phyloP scores from a whole-genome alignment of 2,888 invertebrate genomes.

The Arge pagana region DNA sequence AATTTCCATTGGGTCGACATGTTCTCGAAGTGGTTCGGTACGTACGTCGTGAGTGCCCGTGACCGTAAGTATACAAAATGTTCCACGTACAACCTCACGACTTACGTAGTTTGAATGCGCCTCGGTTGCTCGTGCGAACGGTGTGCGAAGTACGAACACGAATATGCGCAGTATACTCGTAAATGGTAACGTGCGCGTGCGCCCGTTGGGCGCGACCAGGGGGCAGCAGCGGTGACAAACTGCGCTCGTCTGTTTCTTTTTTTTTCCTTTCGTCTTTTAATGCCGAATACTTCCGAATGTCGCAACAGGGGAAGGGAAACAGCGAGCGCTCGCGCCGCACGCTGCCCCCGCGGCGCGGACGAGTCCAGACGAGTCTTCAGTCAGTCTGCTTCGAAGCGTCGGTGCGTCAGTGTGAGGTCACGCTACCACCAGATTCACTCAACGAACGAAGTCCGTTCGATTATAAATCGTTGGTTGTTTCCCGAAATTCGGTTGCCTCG shows the following conservation, averaged over 20 bases:
- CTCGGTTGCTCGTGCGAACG: too few relatives aligned
- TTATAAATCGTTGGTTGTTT: too few relatives aligned
- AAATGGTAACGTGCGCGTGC: not conserved
- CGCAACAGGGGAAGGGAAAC: too few relatives aligned
- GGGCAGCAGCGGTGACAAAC: conserved; percentile 16
- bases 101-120: conserved; percentile 25
- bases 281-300: conserved; percentile 6
- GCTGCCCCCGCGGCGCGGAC: not conserved
- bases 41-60: too few relatives aligned
- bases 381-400: conserved; percentile 14
- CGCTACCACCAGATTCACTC: conserved; percentile 12
- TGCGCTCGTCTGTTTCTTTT: not conserved
- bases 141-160: too few relatives aligned
- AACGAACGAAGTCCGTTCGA: too few relatives aligned
- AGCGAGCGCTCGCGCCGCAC: not conserved
- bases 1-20: too few relatives aligned
- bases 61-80: too few relatives aligned
- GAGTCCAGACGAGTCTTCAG: too few relatives aligned
- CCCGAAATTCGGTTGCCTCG: not conserved
- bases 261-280: not conserved
- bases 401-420: conserved; percentile 19
- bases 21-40: too few relatives aligned
- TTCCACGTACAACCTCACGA: too few relatives aligned
- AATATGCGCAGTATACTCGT: not conserved
- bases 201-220: conserved; percentile 8